These are phyloP conservation scores for Erpetoichthys calabaricus DNA, from an alignment of 2,797 vertebrate genomes.

Conservation along the genomic window DNA sequence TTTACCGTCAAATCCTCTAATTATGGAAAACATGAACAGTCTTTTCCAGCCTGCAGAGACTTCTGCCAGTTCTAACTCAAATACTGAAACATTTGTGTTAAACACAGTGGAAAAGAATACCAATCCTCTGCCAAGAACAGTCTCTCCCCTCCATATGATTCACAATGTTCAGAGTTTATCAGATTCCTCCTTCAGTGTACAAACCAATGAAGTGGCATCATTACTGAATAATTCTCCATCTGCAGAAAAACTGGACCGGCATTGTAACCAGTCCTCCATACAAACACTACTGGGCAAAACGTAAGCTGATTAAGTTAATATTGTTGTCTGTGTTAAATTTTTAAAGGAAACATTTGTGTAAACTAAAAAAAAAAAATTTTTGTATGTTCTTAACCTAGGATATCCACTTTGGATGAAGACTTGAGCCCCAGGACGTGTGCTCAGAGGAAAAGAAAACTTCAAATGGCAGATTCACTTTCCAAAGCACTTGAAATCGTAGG, in stretches of 20 bases:
- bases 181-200: constrained; percentile 41
- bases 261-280: constrained; percentile 37
- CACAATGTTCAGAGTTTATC: constrained; percentile 39
- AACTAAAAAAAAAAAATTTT: too few relatives aligned
- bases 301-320: neutral
- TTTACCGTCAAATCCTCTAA: constrained; percentile 38
- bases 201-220: constrained; percentile 49
- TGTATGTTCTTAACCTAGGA: constrained; percentile 40
- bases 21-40: constrained; percentile 19
- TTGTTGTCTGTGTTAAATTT: neutral
- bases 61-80: constrained; percentile 15
- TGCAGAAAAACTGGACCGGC: constrained; percentile 32
- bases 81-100: constrained; percentile 30
- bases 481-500: constrained; percentile 76
- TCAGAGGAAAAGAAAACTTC: constrained; percentile 87
- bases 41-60: constrained; percentile 31
- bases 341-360: neutral
- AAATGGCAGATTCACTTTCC: constrained; percentile 60
- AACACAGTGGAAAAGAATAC: constrained; percentile 30
- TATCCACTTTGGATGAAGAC: constrained; percentile 55
- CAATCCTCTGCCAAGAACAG: constrained; percentile 29
- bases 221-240: constrained; percentile 35
- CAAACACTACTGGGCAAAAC: constrained; percentile 34
- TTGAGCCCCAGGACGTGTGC: constrained; percentile 63
- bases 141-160: constrained; percentile 36